Evolutionary conservation across 2,888 invertebrate species (phyloP).

Genomic region (Pardosa pseudoannulata): DNA sequence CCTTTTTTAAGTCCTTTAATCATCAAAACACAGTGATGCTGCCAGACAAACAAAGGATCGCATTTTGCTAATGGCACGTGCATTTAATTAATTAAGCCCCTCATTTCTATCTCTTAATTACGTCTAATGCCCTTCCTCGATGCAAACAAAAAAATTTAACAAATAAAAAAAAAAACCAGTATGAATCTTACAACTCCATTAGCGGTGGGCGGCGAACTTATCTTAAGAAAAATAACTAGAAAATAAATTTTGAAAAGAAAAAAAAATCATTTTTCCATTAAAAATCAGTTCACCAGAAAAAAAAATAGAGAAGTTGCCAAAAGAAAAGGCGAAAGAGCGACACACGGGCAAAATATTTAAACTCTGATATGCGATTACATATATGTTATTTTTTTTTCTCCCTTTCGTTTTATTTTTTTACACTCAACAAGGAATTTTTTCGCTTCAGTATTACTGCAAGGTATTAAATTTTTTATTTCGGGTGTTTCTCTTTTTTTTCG

Average conservation of each 20-base stretch:
- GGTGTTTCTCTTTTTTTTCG: not conserved
- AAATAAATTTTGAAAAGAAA: slow-evolving; percentile 31
- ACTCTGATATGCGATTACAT: slow-evolving; percentile 7
- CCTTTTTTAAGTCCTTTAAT: not conserved
- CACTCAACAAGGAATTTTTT: not conserved
- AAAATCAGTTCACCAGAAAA: slow-evolving; percentile 41
- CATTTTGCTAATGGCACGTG: slow-evolving; percentile 49
- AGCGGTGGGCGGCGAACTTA: slow-evolving; percentile 30
- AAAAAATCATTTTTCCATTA: slow-evolving; percentile 40
- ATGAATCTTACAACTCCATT: slow-evolving; percentile 53
- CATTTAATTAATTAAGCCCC: slow-evolving; percentile 63
- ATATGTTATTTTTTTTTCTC: not conserved
- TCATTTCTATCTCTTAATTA: slow-evolving; percentile 60
- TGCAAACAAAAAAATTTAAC: slow-evolving; percentile 3
- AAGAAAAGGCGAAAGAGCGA: slow-evolving; percentile 1
- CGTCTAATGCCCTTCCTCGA: slow-evolving; percentile 24
- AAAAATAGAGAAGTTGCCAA: no score
- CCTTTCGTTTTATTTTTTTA: not conserved
- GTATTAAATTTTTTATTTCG: not conserved
- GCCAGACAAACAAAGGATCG: not conserved
- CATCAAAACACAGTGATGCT: slow-evolving; percentile 4
- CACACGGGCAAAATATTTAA: slow-evolving; percentile 17
- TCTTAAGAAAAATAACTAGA: slow-evolving; percentile 44
- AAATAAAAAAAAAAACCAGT: slow-evolving; percentile 9
- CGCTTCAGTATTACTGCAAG: not conserved